A percentile compares a stretch with the other conserved stretches of the same genome.
Evolutionary conservation across 2,113 vertebrate species (phyloP).

Genomic region (Muntiacus muntjak): DNA sequence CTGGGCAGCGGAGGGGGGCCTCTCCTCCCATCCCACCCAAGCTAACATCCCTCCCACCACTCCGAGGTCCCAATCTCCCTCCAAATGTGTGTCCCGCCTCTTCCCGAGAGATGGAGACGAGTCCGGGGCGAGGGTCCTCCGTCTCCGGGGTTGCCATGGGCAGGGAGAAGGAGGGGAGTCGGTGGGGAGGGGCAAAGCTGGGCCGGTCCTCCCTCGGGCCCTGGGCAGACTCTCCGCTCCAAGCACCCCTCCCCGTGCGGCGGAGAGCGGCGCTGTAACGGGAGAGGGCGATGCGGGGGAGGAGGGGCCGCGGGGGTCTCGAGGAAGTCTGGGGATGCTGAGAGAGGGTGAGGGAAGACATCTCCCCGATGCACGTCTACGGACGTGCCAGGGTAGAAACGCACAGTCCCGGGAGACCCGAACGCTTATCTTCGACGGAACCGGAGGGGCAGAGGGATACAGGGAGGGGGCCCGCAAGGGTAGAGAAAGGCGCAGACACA

Average conservation of each 20-base stretch:
- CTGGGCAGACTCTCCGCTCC: not conserved
- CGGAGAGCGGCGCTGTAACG: not conserved
- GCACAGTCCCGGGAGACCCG: not conserved
- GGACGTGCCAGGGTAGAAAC: not conserved
- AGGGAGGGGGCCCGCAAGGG: not conserved
- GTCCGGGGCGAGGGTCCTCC: not conserved
- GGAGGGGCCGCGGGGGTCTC: not conserved
- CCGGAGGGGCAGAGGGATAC: not conserved
- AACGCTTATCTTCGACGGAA: not conserved
- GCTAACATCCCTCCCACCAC: not conserved
- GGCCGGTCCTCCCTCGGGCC: not conserved
- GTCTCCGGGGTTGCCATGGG: not conserved
- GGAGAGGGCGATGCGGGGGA: not conserved
- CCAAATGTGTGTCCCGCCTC: not conserved
- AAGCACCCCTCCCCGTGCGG: not conserved
- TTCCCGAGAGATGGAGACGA: not conserved
- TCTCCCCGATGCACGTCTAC: not conserved
- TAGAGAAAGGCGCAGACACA: not conserved
- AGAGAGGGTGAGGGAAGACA: not conserved
- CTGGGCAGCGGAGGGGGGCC: not conserved
- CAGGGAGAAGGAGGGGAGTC: not conserved
- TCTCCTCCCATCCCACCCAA: not conserved
- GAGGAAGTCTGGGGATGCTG: not conserved
- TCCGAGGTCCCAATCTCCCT: not conserved
- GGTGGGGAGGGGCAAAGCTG: not conserved